Conservation (phyloP, 2,113 vertebrate genomes). For the Ptychochromis oligacanthus region DNA sequence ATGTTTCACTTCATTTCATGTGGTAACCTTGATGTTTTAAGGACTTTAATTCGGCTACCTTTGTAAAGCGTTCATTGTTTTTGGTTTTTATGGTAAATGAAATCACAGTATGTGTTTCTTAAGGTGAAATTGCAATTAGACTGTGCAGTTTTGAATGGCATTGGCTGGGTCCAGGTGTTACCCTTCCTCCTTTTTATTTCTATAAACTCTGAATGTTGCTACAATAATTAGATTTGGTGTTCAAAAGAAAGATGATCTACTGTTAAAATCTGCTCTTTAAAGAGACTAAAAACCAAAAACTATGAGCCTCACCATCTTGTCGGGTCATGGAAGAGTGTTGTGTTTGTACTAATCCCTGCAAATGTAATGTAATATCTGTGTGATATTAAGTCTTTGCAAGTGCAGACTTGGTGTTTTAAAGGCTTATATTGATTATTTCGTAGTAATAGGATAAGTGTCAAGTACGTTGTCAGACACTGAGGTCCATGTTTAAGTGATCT, state of each 20-base stretch:
- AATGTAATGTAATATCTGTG: conserved; percentile 4
- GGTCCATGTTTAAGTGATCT: neutral
- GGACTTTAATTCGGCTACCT: neutral
- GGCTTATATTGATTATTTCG: conserved; percentile 1
- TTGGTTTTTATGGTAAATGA: conserved; percentile 13
- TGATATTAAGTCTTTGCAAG: neutral
- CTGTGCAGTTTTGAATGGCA: neutral
- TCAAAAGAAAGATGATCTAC: no score
- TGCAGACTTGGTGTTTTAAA: conserved; percentile 25
- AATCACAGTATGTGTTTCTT: neutral
- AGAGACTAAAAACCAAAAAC: conserved; percentile 38
- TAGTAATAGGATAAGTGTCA: neutral
- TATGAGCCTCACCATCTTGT: conserved; percentile 11
- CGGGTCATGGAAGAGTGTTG: neutral
- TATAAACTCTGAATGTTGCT: no score
- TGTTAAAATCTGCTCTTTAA: no score
- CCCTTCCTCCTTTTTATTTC: no score
- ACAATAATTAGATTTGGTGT: no score
- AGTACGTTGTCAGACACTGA: neutral
- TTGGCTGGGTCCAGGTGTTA: neutral
- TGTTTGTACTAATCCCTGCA: conserved; percentile 1
- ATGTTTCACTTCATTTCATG: neutral
- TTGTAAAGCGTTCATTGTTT: conserved; percentile 18
- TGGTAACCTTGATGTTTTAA: neutral
- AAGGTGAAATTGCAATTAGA: neutral